These are phyloP conservation scores for Meloidogyne exigua DNA, from an alignment of 1,140 invertebrate genomes.

Conservation along the genomic window DNA sequence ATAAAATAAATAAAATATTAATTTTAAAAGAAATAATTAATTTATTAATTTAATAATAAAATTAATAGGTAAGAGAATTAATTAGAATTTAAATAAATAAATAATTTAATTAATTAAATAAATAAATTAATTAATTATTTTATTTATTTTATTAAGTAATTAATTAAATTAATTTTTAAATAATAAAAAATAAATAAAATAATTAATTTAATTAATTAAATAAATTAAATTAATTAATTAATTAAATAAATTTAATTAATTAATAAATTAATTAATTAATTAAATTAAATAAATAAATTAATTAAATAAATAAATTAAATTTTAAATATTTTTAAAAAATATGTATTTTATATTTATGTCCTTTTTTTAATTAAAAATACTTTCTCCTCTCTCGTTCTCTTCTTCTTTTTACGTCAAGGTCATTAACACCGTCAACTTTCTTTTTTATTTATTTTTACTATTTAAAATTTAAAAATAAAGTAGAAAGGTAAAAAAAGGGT, in stretches of 20 bases:
- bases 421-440: background rate
- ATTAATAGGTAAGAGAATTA: too few relatives aligned
- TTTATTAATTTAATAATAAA: too few relatives aligned
- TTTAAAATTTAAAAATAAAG: background rate
- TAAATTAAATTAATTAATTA: too few relatives aligned
- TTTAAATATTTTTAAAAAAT: background rate
- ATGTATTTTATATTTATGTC: background rate
- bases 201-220: too few relatives aligned
- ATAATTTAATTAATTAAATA: too few relatives aligned
- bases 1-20: too few relatives aligned
- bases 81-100: too few relatives aligned
- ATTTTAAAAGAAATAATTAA: too few relatives aligned
- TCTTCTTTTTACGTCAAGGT: conserved; percentile 3
- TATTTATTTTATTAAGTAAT: too few relatives aligned
- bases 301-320: background rate
- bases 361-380: background rate
- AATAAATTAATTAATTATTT: too few relatives aligned
- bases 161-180: too few relatives aligned
- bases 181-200: too few relatives aligned
- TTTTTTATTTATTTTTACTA: background rate
- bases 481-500: background rate
- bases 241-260: background rate
- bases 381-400: background rate
- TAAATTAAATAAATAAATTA: background rate
- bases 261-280: background rate